Conservation (phyloP, 2,888 invertebrate genomes). For the Watsonalla cultraria region DNA sequence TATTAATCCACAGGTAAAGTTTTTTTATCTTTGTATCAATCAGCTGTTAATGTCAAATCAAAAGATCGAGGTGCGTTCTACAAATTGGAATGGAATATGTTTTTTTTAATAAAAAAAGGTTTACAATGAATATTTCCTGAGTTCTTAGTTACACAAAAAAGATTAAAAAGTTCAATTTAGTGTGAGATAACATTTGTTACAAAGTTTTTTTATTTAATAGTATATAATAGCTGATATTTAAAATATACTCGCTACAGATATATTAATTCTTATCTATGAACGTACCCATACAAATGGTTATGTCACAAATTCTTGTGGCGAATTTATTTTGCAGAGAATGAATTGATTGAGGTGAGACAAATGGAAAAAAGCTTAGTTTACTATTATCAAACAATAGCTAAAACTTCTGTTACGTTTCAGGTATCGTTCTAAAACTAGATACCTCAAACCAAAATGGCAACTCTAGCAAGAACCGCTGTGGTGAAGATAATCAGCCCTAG, state of each 20-base stretch:
- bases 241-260: background rate
- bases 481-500: conserved; percentile 50
- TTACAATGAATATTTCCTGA: no score
- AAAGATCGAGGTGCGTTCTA: background rate
- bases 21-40: background rate
- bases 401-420: conserved; percentile 21
- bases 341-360: conserved; percentile 52
- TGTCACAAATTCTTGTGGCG: conserved; percentile 49
- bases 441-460: conserved; percentile 52
- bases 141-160: no score
- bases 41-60: background rate
- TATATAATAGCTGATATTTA: conserved; percentile 3
- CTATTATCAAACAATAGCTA: background rate
- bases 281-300: conserved; percentile 40
- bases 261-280: conserved; percentile 10
- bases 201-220: background rate
- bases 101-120: no score
- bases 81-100: no score
- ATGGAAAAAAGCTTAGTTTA: background rate
- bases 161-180: no score
- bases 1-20: no score
- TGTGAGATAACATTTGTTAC: no score
- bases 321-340: conserved; percentile 43
- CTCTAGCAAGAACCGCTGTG: conserved; percentile 54
- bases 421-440: conserved; percentile 25